Percentiles rank a stretch among this genome's conserved stretches.
Conservation (phyloP, 2,888 invertebrate genomes). For the Leptinotarsa haldemani region DNA sequence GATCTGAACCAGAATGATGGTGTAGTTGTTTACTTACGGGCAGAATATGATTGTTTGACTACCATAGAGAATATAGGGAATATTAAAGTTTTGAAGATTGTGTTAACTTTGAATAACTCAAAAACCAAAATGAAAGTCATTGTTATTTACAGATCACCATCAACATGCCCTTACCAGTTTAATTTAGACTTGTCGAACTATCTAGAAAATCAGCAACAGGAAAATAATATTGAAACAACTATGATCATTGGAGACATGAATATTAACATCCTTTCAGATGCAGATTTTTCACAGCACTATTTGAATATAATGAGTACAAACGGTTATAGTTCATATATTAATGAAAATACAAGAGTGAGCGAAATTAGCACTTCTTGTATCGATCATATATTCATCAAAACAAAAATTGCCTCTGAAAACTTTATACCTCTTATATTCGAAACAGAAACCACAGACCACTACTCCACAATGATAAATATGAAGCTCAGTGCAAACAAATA, state of each 20-base stretch:
- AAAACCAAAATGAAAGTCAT: constrained; percentile 19
- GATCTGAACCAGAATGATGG: no score
- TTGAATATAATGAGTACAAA: constrained; percentile 18
- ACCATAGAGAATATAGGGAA: neutral
- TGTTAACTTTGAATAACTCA: constrained; percentile 14
- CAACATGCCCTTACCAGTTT: constrained; percentile 21
- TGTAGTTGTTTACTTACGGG: no score
- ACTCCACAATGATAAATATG: constrained; percentile 18
- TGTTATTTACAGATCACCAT: constrained; percentile 19
- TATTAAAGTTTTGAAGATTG: constrained; percentile 17
- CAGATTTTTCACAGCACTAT: constrained; percentile 16
- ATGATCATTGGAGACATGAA: constrained; percentile 1
- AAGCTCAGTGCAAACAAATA: constrained; percentile 9
- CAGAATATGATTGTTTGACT: no score
- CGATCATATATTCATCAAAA: constrained; percentile 1
- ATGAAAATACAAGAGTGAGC: constrained; percentile 1
- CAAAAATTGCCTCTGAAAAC: neutral
- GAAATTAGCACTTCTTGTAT: neutral
- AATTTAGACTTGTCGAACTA: constrained; percentile 18
- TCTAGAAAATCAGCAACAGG: constrained; percentile 10
- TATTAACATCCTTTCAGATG: constrained; percentile 12
- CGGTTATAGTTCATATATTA: constrained; percentile 3
- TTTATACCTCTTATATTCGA: constrained; percentile 7
- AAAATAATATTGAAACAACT: constrained; percentile 23
- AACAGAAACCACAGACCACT: constrained; percentile 4